phyloP scores from a whole-genome alignment of 2,888 invertebrate genomes.

The Rhaphigaster nebulosa region DNA sequence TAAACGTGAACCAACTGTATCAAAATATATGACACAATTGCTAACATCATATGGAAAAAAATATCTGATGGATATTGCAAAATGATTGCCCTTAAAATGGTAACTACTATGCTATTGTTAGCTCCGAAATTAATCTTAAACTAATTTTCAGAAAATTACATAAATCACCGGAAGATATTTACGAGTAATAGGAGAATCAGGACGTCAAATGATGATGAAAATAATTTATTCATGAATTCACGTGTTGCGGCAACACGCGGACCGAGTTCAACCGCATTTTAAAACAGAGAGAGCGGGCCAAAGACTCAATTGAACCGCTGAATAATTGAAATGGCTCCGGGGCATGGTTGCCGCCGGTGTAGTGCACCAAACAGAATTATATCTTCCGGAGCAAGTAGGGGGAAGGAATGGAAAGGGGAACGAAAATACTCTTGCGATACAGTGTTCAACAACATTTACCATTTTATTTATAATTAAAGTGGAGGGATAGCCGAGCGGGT shows the following conservation, averaged over 20 bases:
- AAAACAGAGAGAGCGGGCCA: not conserved
- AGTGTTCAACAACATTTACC: not conserved
- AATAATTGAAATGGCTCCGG: not conserved
- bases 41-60: too few relatives aligned
- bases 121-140: not conserved
- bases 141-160: not conserved
- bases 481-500: not conserved
- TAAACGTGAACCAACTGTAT: too few relatives aligned
- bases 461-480: not conserved
- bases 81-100: not conserved
- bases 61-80: not conserved
- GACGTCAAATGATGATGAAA: not conserved
- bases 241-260: conserved; percentile 31
- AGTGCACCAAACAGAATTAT: not conserved
- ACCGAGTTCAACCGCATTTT: not conserved
- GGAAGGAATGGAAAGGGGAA: not conserved
- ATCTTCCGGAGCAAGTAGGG: not conserved
- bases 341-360: not conserved
- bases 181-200: not conserved
- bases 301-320: conserved; percentile 10
- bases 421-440: not conserved
- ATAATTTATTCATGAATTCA: conserved; percentile 34
- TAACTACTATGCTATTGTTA: not conserved
- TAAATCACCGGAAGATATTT: conserved; percentile 31
- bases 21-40: too few relatives aligned